Conservation (phyloP, 2,888 invertebrate genomes). For the Cinara cedri region DNA sequence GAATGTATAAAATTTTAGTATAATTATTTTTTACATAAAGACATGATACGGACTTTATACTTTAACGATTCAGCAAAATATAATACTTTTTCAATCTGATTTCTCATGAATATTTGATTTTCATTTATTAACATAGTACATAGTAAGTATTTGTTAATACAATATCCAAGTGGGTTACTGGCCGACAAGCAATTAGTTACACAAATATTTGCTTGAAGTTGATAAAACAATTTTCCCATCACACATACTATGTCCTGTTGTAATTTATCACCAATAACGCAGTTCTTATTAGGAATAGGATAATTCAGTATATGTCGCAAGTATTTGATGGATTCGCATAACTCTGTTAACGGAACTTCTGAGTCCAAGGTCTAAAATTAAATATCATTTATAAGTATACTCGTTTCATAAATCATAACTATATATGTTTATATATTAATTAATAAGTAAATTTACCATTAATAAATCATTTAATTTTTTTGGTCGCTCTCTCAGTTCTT, state of each 20-base stretch:
- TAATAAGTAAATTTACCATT: not conserved
- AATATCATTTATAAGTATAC: not conserved
- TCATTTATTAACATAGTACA: slow-evolving; percentile 19
- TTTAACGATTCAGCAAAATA: slow-evolving; percentile 2
- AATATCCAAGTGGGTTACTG: slow-evolving; percentile 8
- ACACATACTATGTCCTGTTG: slow-evolving; percentile 29
- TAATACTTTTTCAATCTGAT: slow-evolving; percentile 1
- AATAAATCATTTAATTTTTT: slow-evolving; percentile 2
- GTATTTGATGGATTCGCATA: slow-evolving; percentile 33
- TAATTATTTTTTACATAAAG: too few relatives aligned
- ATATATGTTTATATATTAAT: too few relatives aligned
- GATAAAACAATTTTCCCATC: slow-evolving; percentile 32
- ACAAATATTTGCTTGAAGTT: slow-evolving; percentile 3
- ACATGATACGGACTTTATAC: not conserved
- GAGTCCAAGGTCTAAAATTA: slow-evolving; percentile 36
- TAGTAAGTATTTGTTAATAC: slow-evolving; percentile 41
- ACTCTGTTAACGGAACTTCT: slow-evolving; percentile 14
- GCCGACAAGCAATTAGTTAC: not conserved
- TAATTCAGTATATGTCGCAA: slow-evolving; percentile 34
- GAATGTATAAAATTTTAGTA: too few relatives aligned
- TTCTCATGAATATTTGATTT: slow-evolving; percentile 25
- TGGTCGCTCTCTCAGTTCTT: not conserved
- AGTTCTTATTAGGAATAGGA: slow-evolving; percentile 43
- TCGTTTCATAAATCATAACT: too few relatives aligned
- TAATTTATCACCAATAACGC: slow-evolving; percentile 24